Conservation (phyloP, 2,113 vertebrate genomes). For the Butorides virescens region DNA sequence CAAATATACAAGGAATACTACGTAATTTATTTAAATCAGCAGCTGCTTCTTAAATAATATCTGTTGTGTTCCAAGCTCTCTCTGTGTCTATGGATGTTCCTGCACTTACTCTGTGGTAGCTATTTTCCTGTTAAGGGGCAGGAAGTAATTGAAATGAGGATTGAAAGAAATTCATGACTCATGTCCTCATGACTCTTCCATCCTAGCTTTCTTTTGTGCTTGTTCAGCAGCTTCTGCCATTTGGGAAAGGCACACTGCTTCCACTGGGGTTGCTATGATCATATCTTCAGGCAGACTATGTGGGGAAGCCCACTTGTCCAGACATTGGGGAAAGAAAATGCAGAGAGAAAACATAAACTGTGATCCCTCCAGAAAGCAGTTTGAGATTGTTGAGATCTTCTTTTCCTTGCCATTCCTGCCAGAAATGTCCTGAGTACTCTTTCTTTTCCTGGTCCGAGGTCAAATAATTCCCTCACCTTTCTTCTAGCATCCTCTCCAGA, state of each 20-base stretch:
- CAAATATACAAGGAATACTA: not conserved
- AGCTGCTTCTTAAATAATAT: not conserved
- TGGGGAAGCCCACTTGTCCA: not conserved
- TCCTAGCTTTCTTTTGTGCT: constrained; percentile 6
- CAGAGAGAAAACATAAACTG: not conserved
- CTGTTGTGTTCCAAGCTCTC: not conserved
- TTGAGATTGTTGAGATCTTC: not conserved
- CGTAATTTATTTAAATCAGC: not conserved
- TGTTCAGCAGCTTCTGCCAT: constrained; percentile 36
- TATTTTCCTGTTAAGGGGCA: constrained; percentile 49
- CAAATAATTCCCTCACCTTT: not conserved
- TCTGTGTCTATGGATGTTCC: not conserved
- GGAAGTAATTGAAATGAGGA: constrained; percentile 39
- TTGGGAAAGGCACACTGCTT: not conserved
- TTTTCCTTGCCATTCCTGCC: not conserved
- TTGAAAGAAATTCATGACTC: constrained; percentile 45
- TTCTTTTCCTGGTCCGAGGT: not conserved
- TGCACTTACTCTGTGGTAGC: constrained; percentile 11
- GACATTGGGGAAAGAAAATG: not conserved
- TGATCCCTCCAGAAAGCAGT: not conserved
- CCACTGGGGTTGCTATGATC: not conserved
- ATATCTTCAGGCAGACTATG: not conserved
- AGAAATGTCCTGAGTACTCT: not conserved
- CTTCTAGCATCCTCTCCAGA: not conserved
- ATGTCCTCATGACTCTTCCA: constrained; percentile 45